Percentiles rank a stretch among this genome's conserved stretches.
Conservation (phyloP, 2,113 vertebrate genomes). For the Takifugu bimaculatus region DNA sequence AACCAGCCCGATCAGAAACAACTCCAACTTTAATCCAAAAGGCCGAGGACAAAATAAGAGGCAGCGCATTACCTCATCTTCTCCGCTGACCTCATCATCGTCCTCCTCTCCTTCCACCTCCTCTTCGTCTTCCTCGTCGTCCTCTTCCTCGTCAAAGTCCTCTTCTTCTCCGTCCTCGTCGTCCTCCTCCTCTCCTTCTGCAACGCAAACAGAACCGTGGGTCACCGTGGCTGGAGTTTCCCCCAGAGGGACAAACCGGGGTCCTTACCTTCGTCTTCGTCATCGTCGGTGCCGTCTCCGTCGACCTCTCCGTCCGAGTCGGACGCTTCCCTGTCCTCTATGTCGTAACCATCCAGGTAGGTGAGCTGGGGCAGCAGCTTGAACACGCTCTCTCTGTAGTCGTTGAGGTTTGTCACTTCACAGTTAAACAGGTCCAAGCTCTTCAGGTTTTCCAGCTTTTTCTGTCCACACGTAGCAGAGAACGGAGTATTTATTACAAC, state of each 20-base stretch:
- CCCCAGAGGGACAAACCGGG: no score
- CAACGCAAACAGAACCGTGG: slow-evolving; percentile 6
- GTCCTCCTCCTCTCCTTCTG: slow-evolving; percentile 82
- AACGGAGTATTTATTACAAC: no score
- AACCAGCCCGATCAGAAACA: not conserved
- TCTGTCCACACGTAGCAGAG: slow-evolving; percentile 64
- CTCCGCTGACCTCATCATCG: slow-evolving; percentile 85
- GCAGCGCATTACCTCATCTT: slow-evolving; percentile 73
- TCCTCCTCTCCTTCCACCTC: slow-evolving; percentile 84
- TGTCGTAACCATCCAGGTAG: slow-evolving; percentile 88
- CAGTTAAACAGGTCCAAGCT: slow-evolving; percentile 93
- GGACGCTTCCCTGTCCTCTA: slow-evolving; percentile 83
- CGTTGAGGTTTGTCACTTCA: slow-evolving; percentile 88
- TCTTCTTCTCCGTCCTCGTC: slow-evolving; percentile 84
- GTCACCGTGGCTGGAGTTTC: no score
- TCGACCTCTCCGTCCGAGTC: slow-evolving; percentile 87
- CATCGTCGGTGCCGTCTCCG: slow-evolving; percentile 83
- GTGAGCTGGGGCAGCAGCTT: slow-evolving; percentile 87
- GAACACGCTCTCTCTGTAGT: slow-evolving; percentile 90
- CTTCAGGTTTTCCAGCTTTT: slow-evolving; percentile 89
- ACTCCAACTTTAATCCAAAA: not conserved
- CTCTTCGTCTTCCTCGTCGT: slow-evolving; percentile 84
- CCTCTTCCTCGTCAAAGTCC: slow-evolving; percentile 83
- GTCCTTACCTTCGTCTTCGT: slow-evolving; percentile 81
- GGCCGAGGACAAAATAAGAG: no score